phyloP scores from a whole-genome alignment of 2,797 vertebrate genomes.

The Coregonus suidteri region DNA sequence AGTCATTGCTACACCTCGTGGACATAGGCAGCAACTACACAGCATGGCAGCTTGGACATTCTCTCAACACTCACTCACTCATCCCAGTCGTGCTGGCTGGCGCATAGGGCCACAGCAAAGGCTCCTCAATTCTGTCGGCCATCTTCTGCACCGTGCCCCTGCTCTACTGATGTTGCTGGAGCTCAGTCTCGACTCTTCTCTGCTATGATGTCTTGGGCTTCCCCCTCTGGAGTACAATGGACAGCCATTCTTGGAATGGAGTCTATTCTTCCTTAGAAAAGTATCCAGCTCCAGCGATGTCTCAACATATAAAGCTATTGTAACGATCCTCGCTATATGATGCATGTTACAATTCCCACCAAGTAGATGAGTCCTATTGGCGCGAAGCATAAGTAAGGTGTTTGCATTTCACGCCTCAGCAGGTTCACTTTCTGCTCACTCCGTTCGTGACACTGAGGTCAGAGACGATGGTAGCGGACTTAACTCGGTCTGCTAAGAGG shows the following conservation, averaged over 20 bases:
- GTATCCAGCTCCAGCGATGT: not conserved
- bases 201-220: not conserved
- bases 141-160: not conserved
- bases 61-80: not conserved
- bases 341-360: too few species aligned
- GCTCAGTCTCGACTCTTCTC: not conserved
- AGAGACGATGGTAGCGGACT: too few species aligned
- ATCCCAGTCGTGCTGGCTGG: not conserved
- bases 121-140: too few species aligned
- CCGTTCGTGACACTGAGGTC: too few species aligned
- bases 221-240: not conserved
- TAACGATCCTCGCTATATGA: too few species aligned
- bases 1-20: constrained; percentile 62
- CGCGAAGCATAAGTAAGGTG: too few species aligned
- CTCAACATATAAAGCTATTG: not conserved
- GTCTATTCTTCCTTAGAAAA: not conserved
- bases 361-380: too few species aligned
- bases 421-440: too few species aligned
- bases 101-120: too few species aligned
- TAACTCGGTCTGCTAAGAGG: too few species aligned
- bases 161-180: too few species aligned
- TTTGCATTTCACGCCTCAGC: too few species aligned
- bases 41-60: not conserved
- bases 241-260: not conserved
- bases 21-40: constrained; percentile 53